Base-by-base conservation (phyloP, 2,797 vertebrate species). In the Loriculus beryllinus region DNA sequence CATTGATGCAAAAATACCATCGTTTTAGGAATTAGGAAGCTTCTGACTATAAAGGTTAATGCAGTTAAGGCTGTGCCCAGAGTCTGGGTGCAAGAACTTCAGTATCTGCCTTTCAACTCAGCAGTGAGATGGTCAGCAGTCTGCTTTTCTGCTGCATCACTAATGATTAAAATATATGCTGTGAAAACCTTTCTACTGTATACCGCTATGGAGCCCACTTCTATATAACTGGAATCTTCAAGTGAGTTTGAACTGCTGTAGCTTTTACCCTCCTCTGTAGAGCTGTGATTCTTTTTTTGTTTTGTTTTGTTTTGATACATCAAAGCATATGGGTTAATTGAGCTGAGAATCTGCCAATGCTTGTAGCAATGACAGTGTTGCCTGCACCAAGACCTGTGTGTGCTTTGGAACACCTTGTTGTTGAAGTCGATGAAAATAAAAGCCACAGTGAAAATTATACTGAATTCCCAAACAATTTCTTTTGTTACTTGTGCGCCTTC, bases 371-470 rank as follows among this genome's bases (percentile, higher is more conserved):
- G 91, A 92, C 93, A 86, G 75, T 85, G 92, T 86, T 95, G 92
- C 86, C 89, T 92, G 63, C 56, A 79, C 93, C 63, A 62, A 75
- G 81, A 79, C 26, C 39, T 63, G 22, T 25, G 42, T 60, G 84
- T 95, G 76, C 88, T 94, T 91, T 92, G 86, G 91, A 88, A 94
- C 75, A 86, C 86, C 80, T 86, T 96, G 88, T 96, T 93, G 95
- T 96, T 88, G 85, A 96, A 95, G 95, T 94, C 74, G 26, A 49
- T 91, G 86, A 82, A 96, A 97, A 97, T 97, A 97, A 97, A 97
- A 95, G 71, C 81, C 87, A 42, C 81, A 80, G 68, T 96, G 71
- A 71, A 90, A 96, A 95, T 21, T 4, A 80, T 6, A 11, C 59
- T 40, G 76, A 59, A 33, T 75, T 86, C 19, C 39, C 29, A 45